phyloP scores from a whole-genome alignment of 1,140 invertebrate species.

The Mesaphorura yosii region DNA sequence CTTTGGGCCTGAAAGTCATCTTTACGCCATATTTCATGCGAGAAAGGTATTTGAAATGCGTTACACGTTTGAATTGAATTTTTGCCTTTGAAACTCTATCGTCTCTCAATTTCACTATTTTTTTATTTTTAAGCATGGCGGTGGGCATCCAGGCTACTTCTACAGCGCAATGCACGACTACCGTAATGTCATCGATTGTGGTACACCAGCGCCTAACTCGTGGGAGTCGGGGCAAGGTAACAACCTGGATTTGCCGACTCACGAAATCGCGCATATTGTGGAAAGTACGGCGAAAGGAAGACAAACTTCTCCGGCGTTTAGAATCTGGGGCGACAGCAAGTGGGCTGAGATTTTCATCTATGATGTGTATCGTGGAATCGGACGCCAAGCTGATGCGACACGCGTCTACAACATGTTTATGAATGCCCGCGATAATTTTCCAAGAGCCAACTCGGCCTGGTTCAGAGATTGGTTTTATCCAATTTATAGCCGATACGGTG shows the following conservation, averaged over 20 bases:
- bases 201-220: not conserved
- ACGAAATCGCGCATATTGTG: not conserved
- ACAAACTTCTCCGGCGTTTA: not conserved
- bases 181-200: constrained; percentile 18
- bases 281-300: not conserved
- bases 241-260: constrained; percentile 8
- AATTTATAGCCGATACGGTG: not conserved
- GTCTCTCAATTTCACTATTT: too few species aligned
- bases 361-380: not conserved
- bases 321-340: not conserved
- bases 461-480: constrained; percentile 2
- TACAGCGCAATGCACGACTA: constrained; percentile 12
- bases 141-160: constrained; percentile 18
- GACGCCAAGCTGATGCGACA: not conserved
- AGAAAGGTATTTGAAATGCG: too few species aligned
- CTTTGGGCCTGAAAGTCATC: too few species aligned
- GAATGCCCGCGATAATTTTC: not conserved
- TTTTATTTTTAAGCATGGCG: too few species aligned
- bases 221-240: constrained; percentile 9
- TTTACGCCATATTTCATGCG: too few species aligned
- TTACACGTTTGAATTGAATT: too few species aligned
- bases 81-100: too few species aligned
- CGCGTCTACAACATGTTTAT: not conserved
- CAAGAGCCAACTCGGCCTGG: not conserved
- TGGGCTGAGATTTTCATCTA: not conserved